Percentiles rank a stretch among this genome's conserved stretches.
Evolutionary conservation across 23 tunicate genomes (phyloP).

Genomic region (Botrylloides violaceus): DNA sequence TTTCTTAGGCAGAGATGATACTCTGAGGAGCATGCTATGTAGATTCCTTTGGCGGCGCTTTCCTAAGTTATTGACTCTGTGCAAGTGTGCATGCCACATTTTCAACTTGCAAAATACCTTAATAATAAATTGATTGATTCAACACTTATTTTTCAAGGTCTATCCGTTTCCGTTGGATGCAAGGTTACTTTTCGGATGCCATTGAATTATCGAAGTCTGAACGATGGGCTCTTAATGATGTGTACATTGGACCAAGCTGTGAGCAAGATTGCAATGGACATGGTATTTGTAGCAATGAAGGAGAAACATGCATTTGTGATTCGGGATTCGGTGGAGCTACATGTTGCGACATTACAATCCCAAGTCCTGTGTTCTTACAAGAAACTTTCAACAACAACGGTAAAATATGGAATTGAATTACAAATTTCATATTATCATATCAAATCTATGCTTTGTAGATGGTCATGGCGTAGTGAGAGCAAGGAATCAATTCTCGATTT

Average conservation of each 20-base stretch:
- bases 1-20: no score
- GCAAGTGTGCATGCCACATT: no score
- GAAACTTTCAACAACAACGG: constrained; percentile 38
- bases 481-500: neutral
- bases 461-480: neutral
- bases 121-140: no score
- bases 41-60: no score
- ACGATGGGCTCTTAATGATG: constrained; percentile 79
- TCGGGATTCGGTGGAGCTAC: constrained; percentile 38
- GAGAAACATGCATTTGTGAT: constrained; percentile 57
- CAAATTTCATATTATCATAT: neutral
- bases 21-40: no score
- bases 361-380: constrained; percentile 33
- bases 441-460: neutral
- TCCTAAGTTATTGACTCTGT: no score
- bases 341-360: constrained; percentile 41
- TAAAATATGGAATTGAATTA: neutral
- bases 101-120: no score
- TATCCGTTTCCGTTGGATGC: constrained; percentile 78
- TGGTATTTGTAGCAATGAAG: constrained; percentile 37
- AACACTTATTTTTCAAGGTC: constrained; percentile 2
- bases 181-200: constrained; percentile 33
- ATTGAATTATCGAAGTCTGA: neutral
- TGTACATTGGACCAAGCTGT: constrained; percentile 80
- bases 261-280: constrained; percentile 64